A percentile compares a stretch with the other conserved stretches of the same genome.
Evolutionary conservation across 1,140 invertebrate species (phyloP).

Genomic region (Agrypnia vestita): DNA sequence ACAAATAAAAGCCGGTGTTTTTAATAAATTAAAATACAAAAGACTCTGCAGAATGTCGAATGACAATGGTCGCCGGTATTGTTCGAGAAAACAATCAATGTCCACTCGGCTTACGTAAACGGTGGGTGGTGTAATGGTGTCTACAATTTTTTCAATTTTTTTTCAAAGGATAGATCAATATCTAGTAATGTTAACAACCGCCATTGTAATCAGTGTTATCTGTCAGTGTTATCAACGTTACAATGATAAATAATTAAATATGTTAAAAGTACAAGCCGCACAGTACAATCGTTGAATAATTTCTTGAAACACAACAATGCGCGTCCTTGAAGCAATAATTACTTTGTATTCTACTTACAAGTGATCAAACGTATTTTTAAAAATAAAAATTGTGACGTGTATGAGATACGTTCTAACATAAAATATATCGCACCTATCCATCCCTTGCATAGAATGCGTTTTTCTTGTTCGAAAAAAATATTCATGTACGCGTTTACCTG

Average conservation of each 20-base stretch:
- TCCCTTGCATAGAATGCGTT: no score
- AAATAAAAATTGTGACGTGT: no score
- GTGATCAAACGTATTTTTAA: no score
- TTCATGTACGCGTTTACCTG: no score
- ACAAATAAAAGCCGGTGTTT: neutral
- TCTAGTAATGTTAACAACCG: constrained; percentile 1
- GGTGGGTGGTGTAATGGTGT: neutral
- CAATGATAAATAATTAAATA: constrained; percentile 5
- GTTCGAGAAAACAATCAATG: constrained; percentile 11
- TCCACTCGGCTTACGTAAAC: neutral
- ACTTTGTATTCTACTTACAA: no score
- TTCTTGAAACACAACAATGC: no score
- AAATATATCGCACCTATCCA: no score
- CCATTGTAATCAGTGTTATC: neutral
- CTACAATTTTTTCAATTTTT: neutral
- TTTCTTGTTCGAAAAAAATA: no score
- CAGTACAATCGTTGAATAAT: no score
- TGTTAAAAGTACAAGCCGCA: neutral
- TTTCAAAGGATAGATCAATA: constrained; percentile 4
- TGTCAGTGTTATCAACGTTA: neutral
- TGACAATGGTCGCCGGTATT: neutral
- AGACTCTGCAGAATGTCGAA: neutral
- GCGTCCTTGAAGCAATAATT: no score
- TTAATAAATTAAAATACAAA: neutral
- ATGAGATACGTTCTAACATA: no score